These are phyloP conservation scores for Platysternon megacephalum DNA, from an alignment of 2,113 vertebrate species.

Conservation along the genomic window DNA sequence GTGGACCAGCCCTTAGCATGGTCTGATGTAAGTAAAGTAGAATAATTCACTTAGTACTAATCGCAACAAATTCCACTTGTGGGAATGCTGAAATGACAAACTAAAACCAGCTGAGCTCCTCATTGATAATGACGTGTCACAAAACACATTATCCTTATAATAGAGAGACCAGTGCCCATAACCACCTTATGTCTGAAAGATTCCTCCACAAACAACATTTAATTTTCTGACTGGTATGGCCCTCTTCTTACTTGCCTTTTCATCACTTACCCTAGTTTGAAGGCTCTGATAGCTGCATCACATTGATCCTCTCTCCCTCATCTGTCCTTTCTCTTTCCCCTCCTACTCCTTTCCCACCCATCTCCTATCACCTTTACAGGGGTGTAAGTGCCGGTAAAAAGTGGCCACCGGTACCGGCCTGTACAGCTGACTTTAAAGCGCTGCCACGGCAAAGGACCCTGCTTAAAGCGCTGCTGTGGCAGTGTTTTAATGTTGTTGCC, in stretches of 20 bases:
- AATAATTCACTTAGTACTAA: background rate
- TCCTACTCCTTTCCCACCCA: background rate
- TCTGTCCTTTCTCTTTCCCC: background rate
- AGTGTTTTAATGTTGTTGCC: no score
- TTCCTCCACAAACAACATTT: background rate
- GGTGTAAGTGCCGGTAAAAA: no score
- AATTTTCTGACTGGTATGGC: background rate
- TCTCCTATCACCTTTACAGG: background rate
- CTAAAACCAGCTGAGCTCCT: accelerated
- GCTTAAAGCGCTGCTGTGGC: no score
- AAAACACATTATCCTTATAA: background rate
- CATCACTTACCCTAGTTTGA: background rate
- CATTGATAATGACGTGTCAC: background rate
- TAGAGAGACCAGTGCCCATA: background rate
- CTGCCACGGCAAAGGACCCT: no score
- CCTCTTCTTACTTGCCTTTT: background rate
- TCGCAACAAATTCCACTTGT: background rate
- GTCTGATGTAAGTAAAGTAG: background rate
- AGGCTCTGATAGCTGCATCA: background rate
- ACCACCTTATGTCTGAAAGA: background rate
- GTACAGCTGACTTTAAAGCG: no score
- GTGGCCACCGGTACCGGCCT: no score
- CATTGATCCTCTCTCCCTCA: background rate
- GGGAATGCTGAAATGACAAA: accelerated
- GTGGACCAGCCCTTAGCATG: no score